Conservation (phyloP, 2,797 vertebrate genomes). For the Stomatorhinus walkeri region DNA sequence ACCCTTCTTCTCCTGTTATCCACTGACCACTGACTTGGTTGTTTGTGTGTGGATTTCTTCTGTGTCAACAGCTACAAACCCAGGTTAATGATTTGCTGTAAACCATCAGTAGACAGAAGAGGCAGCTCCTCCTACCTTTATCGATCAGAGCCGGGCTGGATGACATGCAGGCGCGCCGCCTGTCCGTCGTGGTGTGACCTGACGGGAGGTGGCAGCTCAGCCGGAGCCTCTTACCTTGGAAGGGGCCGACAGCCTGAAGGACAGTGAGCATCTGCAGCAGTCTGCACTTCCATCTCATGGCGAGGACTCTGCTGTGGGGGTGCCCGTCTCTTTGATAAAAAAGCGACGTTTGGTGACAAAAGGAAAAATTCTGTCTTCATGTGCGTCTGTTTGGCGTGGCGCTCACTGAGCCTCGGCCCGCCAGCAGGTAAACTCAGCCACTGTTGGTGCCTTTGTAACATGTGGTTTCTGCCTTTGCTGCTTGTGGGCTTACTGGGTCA, state of each 20-base stretch:
- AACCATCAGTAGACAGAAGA: neutral
- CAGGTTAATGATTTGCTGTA: neutral
- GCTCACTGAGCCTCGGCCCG: slow-evolving; percentile 16
- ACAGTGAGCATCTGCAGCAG: slow-evolving; percentile 12
- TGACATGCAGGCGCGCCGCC: neutral
- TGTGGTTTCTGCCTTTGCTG: slow-evolving; percentile 41
- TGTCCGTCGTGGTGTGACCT: neutral
- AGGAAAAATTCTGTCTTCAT: neutral
- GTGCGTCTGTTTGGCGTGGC: neutral
- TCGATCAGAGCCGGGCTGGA: too few species aligned
- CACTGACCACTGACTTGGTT: neutral
- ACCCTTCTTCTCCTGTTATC: neutral
- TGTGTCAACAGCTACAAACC: neutral
- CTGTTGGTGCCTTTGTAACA: slow-evolving; percentile 35
- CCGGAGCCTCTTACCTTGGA: slow-evolving; percentile 36
- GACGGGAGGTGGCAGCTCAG: neutral
- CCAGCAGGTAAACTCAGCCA: slow-evolving; percentile 25
- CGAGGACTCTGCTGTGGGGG: neutral
- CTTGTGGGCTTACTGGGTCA: neutral
- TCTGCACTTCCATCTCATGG: slow-evolving; percentile 31
- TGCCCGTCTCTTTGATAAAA: slow-evolving; percentile 1
- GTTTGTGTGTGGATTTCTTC: neutral
- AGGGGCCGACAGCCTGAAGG: slow-evolving; percentile 28
- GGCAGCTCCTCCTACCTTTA: neutral
- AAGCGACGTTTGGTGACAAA: neutral